These are phyloP conservation scores for Chinchilla lanigera DNA, from an alignment of 2,113 vertebrate genomes.

Conservation along the genomic window DNA sequence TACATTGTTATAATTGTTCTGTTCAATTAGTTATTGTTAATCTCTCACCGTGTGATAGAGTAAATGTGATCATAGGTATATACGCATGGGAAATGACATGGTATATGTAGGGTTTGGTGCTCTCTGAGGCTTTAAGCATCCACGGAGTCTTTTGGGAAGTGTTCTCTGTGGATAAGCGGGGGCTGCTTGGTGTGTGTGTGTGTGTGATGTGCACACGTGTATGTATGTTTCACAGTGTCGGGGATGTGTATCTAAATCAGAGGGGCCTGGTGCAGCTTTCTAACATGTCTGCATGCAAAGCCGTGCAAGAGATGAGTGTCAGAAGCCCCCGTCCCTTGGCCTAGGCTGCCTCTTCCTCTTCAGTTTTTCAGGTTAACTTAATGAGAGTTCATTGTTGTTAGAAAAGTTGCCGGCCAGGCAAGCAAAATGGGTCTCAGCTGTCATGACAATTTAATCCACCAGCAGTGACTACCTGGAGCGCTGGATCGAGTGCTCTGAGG, in stretches of 20 bases:
- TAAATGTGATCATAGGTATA: too few relatives aligned
- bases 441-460: neutral
- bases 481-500: neutral
- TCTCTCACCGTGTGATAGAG: neutral
- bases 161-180: neutral
- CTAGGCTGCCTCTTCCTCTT: neutral
- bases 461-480: neutral
- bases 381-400: neutral
- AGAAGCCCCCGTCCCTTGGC: neutral
- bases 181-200: neutral
- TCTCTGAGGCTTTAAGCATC: neutral
- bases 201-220: too few relatives aligned
- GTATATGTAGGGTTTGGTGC: neutral
- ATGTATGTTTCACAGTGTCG: neutral
- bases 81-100: neutral
- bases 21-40: neutral
- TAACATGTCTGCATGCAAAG: neutral
- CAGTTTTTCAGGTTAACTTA: neutral
- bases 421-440: neutral
- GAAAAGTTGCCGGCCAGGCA: neutral
- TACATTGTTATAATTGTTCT: neutral
- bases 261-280: neutral
- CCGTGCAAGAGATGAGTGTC: too few relatives aligned
- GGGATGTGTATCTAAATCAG: neutral
- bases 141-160: neutral